Base-by-base conservation (phyloP, 53 echinoderm and acorn worm genomes). In the Echinometra lucunter region DNA sequence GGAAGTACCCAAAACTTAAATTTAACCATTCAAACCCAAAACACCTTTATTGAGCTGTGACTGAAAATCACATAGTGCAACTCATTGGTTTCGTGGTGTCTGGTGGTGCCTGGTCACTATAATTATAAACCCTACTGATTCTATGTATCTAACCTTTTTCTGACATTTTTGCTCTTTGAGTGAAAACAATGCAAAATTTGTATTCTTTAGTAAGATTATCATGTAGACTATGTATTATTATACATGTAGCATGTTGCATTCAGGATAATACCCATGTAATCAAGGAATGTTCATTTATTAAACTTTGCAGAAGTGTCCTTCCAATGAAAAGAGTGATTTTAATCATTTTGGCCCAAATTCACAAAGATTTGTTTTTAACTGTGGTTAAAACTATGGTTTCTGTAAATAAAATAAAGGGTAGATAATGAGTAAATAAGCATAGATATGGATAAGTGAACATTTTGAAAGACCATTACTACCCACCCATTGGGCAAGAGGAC, bases 271-370 rank as follows among this genome's bases (percentile, higher is more conserved):
- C 4, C 49, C 9, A 47, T 47, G 53, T 45, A 85, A 47, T 45
- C 30, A 21, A 8, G 4, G 53, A 10, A 85, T 85, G 15, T 49
- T 85, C 49, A 49, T 53, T 85, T n/a, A 85, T 47, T 85, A 85
- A 85, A 42, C 42, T 40, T 72, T 78, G 78, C 78, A 53, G 85
- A 85, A 85, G 85, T 85, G 85, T 11, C 47, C 53, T 85, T 53
- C 78, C 21, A 42, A 78, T 19, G 38, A 78, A 12, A 19, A 21
- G 23, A 18, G 38, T 42, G 19, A 42, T 78, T 40, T 78, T 5
- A 78, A 78, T 78, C 42, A 42, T 38, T 21, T 78, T 78, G 78
- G 32, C 32, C 13, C 4, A n/a, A n/a, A n/a, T n/a, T n/a, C n/a
- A n/a, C n/a, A n/a, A n/a, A n/a, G 13, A 56, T 74, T 37, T 35